Base-by-base conservation (phyloP, 30 jellyfish, hydroid and myxozoan species). In the Aurelia coerulea region DNA sequence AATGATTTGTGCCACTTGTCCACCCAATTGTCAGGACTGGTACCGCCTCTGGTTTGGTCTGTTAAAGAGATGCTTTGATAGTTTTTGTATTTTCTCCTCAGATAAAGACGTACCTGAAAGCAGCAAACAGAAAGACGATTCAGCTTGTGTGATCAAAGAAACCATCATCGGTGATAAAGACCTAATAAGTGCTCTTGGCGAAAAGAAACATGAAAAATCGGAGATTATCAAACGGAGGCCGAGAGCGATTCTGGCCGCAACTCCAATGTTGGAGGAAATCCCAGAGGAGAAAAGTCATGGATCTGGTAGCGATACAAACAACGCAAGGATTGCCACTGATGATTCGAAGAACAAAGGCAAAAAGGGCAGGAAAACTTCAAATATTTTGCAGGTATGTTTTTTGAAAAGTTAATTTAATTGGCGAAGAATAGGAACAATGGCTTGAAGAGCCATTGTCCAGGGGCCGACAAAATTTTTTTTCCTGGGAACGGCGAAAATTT, bases 231-330 rank as follows among this genome's bases (percentile, higher is more conserved):
- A 80, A 68, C 91, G 80, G 35, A 59, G 87, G 49, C 93, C 94
- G 41, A 74, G 99, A 63, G 95, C 97, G 37, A 65, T 84, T 23
- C 90, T 88, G 49, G 97, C 95, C 5, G 97, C 88, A 2, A 91
- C 97, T 6, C 96, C 97, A 19, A 67, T 89, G 90, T 87, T 95
- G 68, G 97, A 90, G 52, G 97, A 82, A 65, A 95, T 95, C 56
- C 97, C 97, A n/a, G 99, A 95, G 76, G 97, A 89, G 73, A 81
- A 84, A 41, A 74, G 93, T 17, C 90, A 78, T 50, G 92, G 90
- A 3, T 86, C 95, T 31, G 88, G 88, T 34, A 73, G 92, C 50
- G 92, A 71, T 31, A 81, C 83, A 33, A 86, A 18, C 62, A 78
- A 50, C 17, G 70, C 76, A 19, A 76, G 87, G 53, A 46, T 46